These are phyloP conservation scores for Oegoconia quadripuncta DNA, from an alignment of 2,888 invertebrate species.

Conservation along the genomic window DNA sequence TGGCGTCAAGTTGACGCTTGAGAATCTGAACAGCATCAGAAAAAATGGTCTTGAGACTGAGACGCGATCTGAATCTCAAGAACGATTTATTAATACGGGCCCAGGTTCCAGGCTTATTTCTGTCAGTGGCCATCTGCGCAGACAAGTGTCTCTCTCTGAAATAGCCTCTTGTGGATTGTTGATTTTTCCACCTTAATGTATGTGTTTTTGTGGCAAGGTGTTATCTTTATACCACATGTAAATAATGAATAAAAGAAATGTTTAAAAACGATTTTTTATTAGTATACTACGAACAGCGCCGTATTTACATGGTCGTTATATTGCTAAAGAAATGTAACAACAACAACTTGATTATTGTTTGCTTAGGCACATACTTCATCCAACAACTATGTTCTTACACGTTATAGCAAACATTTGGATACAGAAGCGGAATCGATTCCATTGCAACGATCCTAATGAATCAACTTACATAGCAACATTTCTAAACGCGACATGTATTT, in stretches of 20 bases:
- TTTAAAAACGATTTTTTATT: constrained; percentile 74
- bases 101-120: too few species aligned
- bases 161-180: too few species aligned
- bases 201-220: background rate
- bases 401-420: constrained; percentile 15
- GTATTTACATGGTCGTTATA: constrained; percentile 77
- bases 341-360: constrained; percentile 63
- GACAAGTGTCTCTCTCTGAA: too few species aligned
- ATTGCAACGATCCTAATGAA: too few species aligned
- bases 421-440: background rate
- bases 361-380: constrained; percentile 71
- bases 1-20: too few species aligned
- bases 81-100: too few species aligned
- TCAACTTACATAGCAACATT: too few species aligned
- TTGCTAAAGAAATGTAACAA: constrained; percentile 79
- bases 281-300: constrained; percentile 78
- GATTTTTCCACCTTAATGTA: background rate
- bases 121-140: too few species aligned
- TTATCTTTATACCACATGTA: constrained; percentile 2
- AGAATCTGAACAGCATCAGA: too few species aligned
- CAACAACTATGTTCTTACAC: constrained; percentile 43
- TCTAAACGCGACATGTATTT: too few species aligned
- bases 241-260: constrained; percentile 47
- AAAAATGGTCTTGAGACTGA: too few species aligned
- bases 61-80: too few species aligned